Conservation (phyloP, 2,113 vertebrate genomes). For the Galeopterus variegatus region DNA sequence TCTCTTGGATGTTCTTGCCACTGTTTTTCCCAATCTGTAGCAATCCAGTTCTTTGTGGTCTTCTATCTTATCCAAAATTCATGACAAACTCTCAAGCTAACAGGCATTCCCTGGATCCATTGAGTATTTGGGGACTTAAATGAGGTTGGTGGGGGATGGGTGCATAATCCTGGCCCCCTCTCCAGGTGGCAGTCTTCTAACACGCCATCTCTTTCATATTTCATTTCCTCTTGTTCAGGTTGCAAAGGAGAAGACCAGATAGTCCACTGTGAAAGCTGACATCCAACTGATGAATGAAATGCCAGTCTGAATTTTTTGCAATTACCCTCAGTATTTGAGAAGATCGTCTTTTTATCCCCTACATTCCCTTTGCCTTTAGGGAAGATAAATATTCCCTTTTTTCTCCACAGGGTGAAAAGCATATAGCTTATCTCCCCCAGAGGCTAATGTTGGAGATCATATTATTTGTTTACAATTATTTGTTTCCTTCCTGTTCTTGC, state of each 20-base stretch:
- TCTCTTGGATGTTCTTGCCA: background rate
- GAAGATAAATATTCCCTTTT: too few relatives aligned
- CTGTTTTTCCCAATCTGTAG: background rate
- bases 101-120: background rate
- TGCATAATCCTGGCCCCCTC: background rate
- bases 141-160: background rate
- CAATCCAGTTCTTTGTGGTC: background rate
- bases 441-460: too few relatives aligned
- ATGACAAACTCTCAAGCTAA: background rate
- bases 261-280: background rate
- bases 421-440: too few relatives aligned
- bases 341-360: too few relatives aligned
- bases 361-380: too few relatives aligned
- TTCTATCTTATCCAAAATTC: background rate
- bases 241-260: background rate
- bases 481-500: too few relatives aligned
- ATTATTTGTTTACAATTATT: too few relatives aligned
- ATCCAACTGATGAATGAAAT: background rate
- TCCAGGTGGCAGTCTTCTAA: background rate
- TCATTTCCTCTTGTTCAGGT: background rate
- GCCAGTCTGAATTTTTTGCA: background rate
- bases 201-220: background rate
- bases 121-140: background rate
- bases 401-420: too few relatives aligned
- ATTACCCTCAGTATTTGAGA: too few relatives aligned